Conservation (phyloP, 1,140 invertebrate species). For the Spodoptera frugiperda region DNA sequence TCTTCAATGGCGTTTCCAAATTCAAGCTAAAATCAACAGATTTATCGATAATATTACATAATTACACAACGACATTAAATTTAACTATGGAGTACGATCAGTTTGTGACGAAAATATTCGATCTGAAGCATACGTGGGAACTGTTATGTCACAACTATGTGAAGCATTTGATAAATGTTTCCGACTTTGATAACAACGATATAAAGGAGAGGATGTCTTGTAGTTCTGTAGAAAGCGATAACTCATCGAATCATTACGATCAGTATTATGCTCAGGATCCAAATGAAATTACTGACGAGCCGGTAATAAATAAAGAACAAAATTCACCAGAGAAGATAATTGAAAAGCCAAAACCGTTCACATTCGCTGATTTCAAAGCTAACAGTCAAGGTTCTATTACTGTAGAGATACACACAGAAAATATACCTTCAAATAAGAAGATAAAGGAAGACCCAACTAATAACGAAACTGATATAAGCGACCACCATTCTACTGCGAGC, state of each 20-base stretch:
- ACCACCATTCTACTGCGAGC: constrained; percentile 12
- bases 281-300: constrained; percentile 44
- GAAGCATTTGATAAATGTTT: constrained; percentile 75
- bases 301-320: constrained; percentile 4
- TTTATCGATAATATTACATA: constrained; percentile 89
- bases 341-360: constrained; percentile 81
- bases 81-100: constrained; percentile 86
- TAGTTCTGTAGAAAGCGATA: constrained; percentile 81
- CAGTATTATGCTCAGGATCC: constrained; percentile 78
- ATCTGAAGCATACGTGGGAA: constrained; percentile 87
- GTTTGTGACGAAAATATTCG: constrained; percentile 87
- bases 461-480: constrained; percentile 41
- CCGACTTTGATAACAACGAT: constrained; percentile 80
- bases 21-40: constrained; percentile 88
- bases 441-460: constrained; percentile 41
- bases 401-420: constrained; percentile 44
- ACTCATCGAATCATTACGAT: constrained; percentile 83
- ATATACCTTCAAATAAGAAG: constrained; percentile 15
- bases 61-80: constrained; percentile 84
- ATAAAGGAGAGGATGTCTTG: constrained; percentile 77
- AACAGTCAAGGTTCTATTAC: constrained; percentile 57
- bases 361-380: constrained; percentile 83
- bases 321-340: constrained; percentile 57
- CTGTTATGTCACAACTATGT: constrained; percentile 86
- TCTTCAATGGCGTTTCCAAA: constrained; percentile 88